phyloP scores from a whole-genome alignment of 2,113 vertebrate species.

The Pseudolaguvia tuberculata region DNA sequence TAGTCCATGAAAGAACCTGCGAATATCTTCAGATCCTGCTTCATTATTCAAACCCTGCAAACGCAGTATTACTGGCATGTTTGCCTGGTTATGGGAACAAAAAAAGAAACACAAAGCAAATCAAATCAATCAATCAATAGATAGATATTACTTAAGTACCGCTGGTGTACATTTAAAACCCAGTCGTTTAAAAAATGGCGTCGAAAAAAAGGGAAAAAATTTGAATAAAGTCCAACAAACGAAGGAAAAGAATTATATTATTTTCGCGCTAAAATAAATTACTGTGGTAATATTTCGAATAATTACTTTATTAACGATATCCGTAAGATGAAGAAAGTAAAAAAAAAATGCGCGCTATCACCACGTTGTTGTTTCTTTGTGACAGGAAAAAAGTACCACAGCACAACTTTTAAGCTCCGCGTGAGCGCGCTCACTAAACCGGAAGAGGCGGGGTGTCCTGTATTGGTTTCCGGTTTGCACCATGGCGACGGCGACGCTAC shows the following conservation, averaged over 20 bases:
- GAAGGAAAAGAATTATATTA: neutral
- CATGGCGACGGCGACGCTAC: slow-evolving; percentile 72
- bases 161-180: neutral
- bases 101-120: slow-evolving; percentile 15
- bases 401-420: slow-evolving; percentile 36
- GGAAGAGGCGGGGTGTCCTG: slow-evolving; percentile 9
- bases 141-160: too few relatives aligned
- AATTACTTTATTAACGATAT: neutral
- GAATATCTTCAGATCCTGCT: slow-evolving; percentile 84
- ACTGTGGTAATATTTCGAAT: slow-evolving; percentile 18
- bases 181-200: neutral
- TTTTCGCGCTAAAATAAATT: neutral
- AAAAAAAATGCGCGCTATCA: neutral
- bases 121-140: neutral
- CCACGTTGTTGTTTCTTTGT: too few relatives aligned
- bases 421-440: neutral
- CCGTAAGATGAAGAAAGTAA: neutral
- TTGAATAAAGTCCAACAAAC: neutral
- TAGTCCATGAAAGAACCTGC: slow-evolving; percentile 82
- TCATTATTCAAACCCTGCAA: slow-evolving; percentile 84
- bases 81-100: slow-evolving; percentile 15
- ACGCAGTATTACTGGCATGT: slow-evolving; percentile 83
- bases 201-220: neutral
- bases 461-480: slow-evolving; percentile 46
- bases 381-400: slow-evolving; percentile 24